Conservation (phyloP, 2,797 vertebrate genomes). For the Chrosomus eos region DNA sequence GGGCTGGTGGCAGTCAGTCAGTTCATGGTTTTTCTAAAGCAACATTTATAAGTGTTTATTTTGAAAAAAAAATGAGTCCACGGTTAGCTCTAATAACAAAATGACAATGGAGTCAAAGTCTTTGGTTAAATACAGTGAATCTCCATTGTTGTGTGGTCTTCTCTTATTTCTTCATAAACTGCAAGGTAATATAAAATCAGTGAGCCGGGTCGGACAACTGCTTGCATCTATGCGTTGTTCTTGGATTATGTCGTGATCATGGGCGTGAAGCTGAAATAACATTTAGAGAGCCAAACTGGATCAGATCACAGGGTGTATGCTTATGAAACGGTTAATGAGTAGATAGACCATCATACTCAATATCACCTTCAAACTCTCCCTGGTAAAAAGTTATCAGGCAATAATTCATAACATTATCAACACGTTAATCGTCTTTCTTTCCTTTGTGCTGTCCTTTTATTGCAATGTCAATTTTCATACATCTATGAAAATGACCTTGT, state of each 20-base stretch:
- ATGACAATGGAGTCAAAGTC: neutral
- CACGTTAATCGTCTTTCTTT: neutral
- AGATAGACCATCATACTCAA: neutral
- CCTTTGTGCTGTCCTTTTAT: neutral
- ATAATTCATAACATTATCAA: neutral
- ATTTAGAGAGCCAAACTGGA: conserved; percentile 31
- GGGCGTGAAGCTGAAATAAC: conserved; percentile 29
- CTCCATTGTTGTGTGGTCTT: neutral
- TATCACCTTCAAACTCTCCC: neutral
- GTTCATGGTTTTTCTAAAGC: conserved; percentile 24
- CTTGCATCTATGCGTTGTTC: conserved; percentile 21
- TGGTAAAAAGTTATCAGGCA: neutral
- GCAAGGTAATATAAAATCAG: conserved; percentile 16
- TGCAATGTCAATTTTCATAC: conserved; percentile 7
- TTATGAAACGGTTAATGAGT: conserved; percentile 25
- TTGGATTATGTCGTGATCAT: conserved; percentile 12
- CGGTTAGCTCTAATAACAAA: conserved; percentile 4
- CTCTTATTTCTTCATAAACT: conserved; percentile 26
- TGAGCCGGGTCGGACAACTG: neutral
- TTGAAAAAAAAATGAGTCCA: neutral
- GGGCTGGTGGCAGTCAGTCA: conserved; percentile 1
- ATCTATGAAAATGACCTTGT: conserved; percentile 57
- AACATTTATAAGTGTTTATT: conserved; percentile 2
- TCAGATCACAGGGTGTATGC: conserved; percentile 19
- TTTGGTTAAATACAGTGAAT: conserved; percentile 14